phyloP scores from a whole-genome alignment of 2,888 invertebrate species.

The Vesta saturnalis region DNA sequence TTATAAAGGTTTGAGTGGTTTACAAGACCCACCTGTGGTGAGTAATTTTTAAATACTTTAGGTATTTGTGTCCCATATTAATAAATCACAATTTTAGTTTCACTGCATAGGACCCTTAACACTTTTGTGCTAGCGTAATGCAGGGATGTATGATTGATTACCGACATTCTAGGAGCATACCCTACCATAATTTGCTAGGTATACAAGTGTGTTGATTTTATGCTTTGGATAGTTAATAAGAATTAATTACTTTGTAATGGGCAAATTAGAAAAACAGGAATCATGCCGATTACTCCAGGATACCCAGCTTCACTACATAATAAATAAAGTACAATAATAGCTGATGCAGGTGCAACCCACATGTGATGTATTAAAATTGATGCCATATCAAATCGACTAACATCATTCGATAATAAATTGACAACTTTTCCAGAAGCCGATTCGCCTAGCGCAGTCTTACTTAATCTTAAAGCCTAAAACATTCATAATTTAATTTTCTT shows the following conservation, averaged over 20 bases:
- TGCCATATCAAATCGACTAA: conserved; percentile 89
- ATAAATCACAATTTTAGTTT: no score
- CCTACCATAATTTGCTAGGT: no score
- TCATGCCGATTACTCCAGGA: conserved; percentile 80
- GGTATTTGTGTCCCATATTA: no score
- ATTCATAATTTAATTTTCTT: background rate
- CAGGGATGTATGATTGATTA: no score
- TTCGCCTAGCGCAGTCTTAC: conserved; percentile 74
- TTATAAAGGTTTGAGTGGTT: no score
- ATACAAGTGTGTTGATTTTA: no score
- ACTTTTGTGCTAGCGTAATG: no score
- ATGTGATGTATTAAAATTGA: conserved; percentile 86
- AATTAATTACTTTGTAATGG: conserved; percentile 80
- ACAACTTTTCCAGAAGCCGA: conserved; percentile 91
- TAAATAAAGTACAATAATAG: conserved; percentile 78
- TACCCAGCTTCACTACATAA: conserved; percentile 80
- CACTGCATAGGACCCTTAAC: no score
- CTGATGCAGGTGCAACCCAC: conserved; percentile 81
- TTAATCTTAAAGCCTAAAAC: conserved; percentile 74
- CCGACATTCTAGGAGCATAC: no score
- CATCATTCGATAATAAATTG: conserved; percentile 93
- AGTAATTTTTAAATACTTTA: no score
- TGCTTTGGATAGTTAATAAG: no score
- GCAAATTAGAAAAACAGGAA: conserved; percentile 79
- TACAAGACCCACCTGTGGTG: no score